Conservation (phyloP, 2,888 invertebrate species). For the Helobdella robusta region DNA sequence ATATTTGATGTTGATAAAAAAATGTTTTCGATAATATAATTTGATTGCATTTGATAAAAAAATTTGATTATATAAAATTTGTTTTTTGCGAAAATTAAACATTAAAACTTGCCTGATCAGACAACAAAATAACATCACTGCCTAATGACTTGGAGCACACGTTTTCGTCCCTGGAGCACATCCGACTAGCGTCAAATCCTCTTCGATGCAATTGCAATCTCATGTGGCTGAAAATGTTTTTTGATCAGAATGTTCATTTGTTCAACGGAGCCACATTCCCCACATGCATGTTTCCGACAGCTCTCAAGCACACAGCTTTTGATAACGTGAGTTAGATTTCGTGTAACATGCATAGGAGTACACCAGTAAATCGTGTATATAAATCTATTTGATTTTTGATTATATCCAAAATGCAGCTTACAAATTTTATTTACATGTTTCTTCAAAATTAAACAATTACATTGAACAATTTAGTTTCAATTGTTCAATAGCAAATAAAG, state of each 20-base stretch:
- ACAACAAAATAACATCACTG: constrained; percentile 44
- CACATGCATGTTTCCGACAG: constrained; percentile 38
- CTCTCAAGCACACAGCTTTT: constrained; percentile 26
- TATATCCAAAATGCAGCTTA: not conserved
- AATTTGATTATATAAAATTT: too few relatives aligned
- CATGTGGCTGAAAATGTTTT: constrained; percentile 45
- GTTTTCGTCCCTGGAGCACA: constrained; percentile 42
- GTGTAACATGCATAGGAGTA: not conserved
- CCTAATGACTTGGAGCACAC: constrained; percentile 39
- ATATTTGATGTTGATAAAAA: too few relatives aligned
- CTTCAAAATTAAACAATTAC: not conserved
- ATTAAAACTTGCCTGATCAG: constrained; percentile 19
- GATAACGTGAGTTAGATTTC: not conserved
- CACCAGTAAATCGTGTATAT: not conserved
- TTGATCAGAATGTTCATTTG: constrained; percentile 34
- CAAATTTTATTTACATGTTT: not conserved
- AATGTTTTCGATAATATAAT: too few relatives aligned
- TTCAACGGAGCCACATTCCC: constrained; percentile 40
- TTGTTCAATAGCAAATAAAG: too few relatives aligned
- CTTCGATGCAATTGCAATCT: constrained; percentile 48
- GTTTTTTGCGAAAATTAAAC: too few relatives aligned
- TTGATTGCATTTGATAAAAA: too few relatives aligned
- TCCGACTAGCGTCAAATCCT: constrained; percentile 45
- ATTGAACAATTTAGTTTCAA: not conserved
- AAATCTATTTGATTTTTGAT: not conserved